These are phyloP conservation scores for Siderastrea siderea DNA, from an alignment of 92 coral and sea anemone genomes.

Conservation along the genomic window DNA sequence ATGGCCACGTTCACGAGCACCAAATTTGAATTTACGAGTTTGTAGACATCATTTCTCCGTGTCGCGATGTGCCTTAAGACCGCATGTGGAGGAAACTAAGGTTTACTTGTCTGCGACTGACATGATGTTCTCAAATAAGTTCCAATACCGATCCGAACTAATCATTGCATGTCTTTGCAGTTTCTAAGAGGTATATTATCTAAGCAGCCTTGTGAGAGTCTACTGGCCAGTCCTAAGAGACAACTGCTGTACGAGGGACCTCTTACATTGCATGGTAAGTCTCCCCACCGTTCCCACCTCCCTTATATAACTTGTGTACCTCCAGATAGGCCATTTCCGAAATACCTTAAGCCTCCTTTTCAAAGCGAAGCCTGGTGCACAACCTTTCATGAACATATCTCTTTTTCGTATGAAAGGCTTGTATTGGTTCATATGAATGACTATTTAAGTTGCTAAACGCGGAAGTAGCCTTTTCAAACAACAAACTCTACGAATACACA, in stretches of 20 bases:
- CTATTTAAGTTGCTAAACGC: too few relatives aligned
- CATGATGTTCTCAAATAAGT: not conserved
- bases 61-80: not conserved
- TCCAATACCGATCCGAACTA: not conserved
- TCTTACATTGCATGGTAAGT: constrained; percentile 83
- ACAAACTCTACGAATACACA: too few relatives aligned
- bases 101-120: not conserved
- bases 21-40: too few relatives aligned
- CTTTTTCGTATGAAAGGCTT: too few relatives aligned
- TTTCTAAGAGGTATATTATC: constrained; percentile 83
- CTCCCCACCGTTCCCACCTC: not conserved
- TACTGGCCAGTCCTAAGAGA: constrained; percentile 92
- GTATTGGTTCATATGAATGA: too few relatives aligned
- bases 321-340: too few relatives aligned
- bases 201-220: constrained; percentile 93
- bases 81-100: not conserved
- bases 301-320: not conserved
- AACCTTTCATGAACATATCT: too few relatives aligned
- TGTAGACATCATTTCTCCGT: too few relatives aligned
- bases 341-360: too few relatives aligned
- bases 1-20: too few relatives aligned
- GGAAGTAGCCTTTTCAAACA: too few relatives aligned
- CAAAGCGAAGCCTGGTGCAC: too few relatives aligned
- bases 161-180: constrained; percentile 50
- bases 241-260: constrained; percentile 94